Evolutionary conservation across 53 echinoderm and acorn worm genomes (phyloP), one percentile per base, ranked within the genome.

Genomic region (Holothuria leucospilota): DNA sequence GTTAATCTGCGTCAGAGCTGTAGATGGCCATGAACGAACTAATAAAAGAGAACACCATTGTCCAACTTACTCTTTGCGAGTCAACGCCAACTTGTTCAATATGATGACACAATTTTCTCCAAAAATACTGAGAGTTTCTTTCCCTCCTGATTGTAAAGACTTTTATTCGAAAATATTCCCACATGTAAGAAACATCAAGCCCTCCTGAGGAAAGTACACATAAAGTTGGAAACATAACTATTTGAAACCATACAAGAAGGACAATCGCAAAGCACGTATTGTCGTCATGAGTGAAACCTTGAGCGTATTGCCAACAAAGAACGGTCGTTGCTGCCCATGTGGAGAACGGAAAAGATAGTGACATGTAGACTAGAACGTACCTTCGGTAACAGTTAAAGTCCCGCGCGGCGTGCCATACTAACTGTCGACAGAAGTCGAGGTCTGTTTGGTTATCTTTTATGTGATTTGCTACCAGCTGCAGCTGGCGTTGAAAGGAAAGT

Each of bases 311-410:
- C 61, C 52, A 51, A 38, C 59, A 80, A 13, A 80, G 26, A 6
- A 56, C 61, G 30, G 80, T 59, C 12, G 80, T 80, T 61, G 59
- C 29, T 18, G 27, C 80, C 80, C 80, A 80, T 10, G 80, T 38
- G 11, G 34, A 80, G 20, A 29, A 30, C 18, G 80, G 80, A 23
- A 80, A 60, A 21, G 59, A 21, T 20, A 80, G 30, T 38, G 38
- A 38, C 80, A 80, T 80, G 15, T 80, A 80, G 6, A 80, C 56
- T 28, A 59, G 28, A 2, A 80, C 38, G 27, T 29, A 60, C 38
- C 18, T 60, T 20, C 80, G 59, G 16, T 80, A 80, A 30, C 80
- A 80, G 30, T 80, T 75, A 51, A 75, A 75, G 75, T 75, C 75
- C 23, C 52, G 27, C 15, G 52, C 26, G 75, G 53, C 75, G 9